These are phyloP conservation scores for Druon quercuslanigerum DNA, from an alignment of 1,140 invertebrate genomes.

Conservation along the genomic window DNA sequence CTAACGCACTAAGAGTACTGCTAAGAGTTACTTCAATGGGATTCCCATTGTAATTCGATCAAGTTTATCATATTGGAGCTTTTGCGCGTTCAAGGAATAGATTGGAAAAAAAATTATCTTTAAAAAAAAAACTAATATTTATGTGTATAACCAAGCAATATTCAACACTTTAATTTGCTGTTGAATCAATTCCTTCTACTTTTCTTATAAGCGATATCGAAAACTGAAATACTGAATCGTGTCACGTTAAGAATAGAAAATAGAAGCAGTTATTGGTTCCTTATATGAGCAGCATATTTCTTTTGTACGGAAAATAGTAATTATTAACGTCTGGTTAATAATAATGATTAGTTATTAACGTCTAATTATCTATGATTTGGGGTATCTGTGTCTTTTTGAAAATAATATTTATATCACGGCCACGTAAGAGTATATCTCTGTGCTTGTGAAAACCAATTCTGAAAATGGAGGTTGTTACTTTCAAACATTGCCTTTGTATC, in stretches of 20 bases:
- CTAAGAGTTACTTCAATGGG: too few species aligned
- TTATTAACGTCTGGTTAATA: conserved; percentile 33
- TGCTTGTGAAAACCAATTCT: conserved; percentile 31
- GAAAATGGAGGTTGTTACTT: conserved; percentile 41
- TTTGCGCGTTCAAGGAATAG: background rate
- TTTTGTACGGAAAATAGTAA: conserved; percentile 26
- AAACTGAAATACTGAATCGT: background rate
- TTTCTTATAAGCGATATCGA: too few species aligned
- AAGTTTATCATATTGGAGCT: background rate
- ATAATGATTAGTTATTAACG: conserved; percentile 31
- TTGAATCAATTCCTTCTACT: too few species aligned
- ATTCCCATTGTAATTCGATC: background rate
- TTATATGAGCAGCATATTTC: background rate
- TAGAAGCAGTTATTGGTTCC: conserved; percentile 2
- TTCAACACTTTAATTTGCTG: too few species aligned
- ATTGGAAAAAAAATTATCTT: background rate
- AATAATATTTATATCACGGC: conserved; percentile 10
- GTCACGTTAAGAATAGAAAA: background rate
- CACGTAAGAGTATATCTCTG: conserved; percentile 10
- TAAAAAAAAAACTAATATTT: background rate
- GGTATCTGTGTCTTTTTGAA: background rate
- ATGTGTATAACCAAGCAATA: background rate
- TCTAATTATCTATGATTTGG: conserved; percentile 29
- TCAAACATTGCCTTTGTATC: conserved; percentile 52
- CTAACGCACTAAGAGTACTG: too few species aligned